Conservation (phyloP, 1,140 invertebrate genomes). For the Drosophila setifemur region DNA sequence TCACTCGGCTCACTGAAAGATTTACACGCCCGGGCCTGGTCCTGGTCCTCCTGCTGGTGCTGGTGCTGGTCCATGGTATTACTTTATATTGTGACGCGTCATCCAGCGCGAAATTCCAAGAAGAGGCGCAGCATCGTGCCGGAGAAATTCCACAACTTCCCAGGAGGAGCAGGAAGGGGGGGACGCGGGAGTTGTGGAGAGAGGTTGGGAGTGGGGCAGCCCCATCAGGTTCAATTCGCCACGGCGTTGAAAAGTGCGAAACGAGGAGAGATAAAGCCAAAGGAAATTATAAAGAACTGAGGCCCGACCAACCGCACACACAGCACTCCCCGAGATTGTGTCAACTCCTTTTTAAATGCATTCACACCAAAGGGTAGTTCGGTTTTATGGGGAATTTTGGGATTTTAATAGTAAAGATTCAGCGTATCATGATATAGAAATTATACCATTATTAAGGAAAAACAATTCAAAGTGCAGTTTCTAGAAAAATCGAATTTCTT, state of each 20-base stretch:
- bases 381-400: background rate
- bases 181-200: background rate
- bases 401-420: too few species aligned
- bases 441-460: too few species aligned
- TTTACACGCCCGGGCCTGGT: slow-evolving; percentile 51
- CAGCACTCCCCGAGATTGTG: slow-evolving; percentile 39
- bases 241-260: slow-evolving; percentile 45
- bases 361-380: background rate
- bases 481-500: too few species aligned
- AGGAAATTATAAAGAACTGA: slow-evolving; percentile 33
- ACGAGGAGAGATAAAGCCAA: slow-evolving; percentile 29
- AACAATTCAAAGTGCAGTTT: too few species aligned
- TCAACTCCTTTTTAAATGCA: slow-evolving; percentile 16
- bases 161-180: background rate
- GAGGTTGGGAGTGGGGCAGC: background rate
- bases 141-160: slow-evolving; percentile 51
- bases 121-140: slow-evolving; percentile 65
- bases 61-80: background rate
- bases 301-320: slow-evolving; percentile 11
- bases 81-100: slow-evolving; percentile 54
- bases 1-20: slow-evolving; percentile 56
- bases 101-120: slow-evolving; percentile 59
- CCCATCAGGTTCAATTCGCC: slow-evolving; percentile 27
- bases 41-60: slow-evolving; percentile 8
- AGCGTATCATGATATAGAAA: too few species aligned